Conservation (phyloP, 1,140 invertebrate species). For the Vanessa tameamea region DNA sequence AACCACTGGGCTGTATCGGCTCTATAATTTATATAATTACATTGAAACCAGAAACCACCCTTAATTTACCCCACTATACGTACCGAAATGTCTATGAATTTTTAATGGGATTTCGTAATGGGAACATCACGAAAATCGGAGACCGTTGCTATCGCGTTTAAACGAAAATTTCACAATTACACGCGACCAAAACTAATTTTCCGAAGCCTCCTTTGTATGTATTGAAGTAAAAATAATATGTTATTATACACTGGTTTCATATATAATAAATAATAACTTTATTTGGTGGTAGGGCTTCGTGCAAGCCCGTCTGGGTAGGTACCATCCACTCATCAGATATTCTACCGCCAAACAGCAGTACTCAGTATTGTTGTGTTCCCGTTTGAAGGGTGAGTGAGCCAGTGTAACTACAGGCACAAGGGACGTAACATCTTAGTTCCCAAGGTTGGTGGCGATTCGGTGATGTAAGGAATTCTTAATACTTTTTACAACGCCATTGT, state of each 20-base stretch:
- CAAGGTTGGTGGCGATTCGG: too few relatives aligned
- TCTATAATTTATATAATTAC: neutral
- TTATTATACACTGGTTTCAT: neutral
- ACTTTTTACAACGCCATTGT: too few relatives aligned
- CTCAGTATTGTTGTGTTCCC: too few relatives aligned
- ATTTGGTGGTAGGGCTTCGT: too few relatives aligned
- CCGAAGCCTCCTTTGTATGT: neutral
- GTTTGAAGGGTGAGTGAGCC: too few relatives aligned
- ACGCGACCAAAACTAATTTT: constrained; percentile 24
- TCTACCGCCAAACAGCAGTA: too few relatives aligned
- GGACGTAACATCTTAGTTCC: too few relatives aligned
- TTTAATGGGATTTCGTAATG: constrained; percentile 18
- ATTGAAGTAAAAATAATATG: neutral
- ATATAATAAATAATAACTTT: too few relatives aligned
- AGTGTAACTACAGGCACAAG: too few relatives aligned
- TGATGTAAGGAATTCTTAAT: too few relatives aligned
- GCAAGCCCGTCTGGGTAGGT: too few relatives aligned
- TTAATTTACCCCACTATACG: neutral
- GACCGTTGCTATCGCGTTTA: neutral
- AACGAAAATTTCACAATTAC: constrained; percentile 23
- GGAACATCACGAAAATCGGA: constrained; percentile 9
- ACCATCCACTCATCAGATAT: too few relatives aligned
- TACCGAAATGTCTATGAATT: constrained; percentile 7
- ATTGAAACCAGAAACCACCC: neutral
- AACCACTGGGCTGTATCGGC: neutral